Conservation (phyloP, 2,113 vertebrate genomes). For the Lepus europaeus region DNA sequence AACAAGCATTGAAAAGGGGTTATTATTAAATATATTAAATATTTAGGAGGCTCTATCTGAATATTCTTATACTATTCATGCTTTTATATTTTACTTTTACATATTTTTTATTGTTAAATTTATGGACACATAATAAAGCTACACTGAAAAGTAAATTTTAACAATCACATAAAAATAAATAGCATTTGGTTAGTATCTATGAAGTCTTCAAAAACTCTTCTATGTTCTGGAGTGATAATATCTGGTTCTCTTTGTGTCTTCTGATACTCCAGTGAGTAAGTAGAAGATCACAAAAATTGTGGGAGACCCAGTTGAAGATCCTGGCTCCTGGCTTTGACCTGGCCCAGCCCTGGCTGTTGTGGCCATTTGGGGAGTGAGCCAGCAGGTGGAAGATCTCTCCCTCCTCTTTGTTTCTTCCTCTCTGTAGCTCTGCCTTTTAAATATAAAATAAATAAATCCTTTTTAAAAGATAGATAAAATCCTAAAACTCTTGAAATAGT, state of each 20-base stretch:
- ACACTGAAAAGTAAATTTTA: background rate
- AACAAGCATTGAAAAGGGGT: background rate
- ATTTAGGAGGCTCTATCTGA: background rate
- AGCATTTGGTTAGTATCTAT: background rate
- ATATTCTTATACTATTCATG: background rate
- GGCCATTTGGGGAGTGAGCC: too few species aligned
- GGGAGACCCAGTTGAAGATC: too few species aligned
- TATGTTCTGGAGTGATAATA: background rate
- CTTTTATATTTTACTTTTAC: conserved; percentile 21
- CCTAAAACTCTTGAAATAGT: background rate
- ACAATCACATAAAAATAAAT: background rate
- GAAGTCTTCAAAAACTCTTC: background rate
- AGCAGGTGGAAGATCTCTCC: too few species aligned
- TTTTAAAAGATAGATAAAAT: background rate
- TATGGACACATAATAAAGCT: background rate
- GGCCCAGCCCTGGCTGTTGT: too few species aligned
- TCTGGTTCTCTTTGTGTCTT: background rate
- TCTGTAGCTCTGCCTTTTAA: too few species aligned
- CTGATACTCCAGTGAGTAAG: background rate
- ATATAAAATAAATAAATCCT: background rate
- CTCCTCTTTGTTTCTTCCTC: too few species aligned
- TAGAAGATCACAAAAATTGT: background rate
- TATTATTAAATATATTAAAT: background rate
- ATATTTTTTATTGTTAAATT: background rate
- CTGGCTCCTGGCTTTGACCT: too few species aligned